Conservation (phyloP, 2,113 vertebrate genomes). For the Apus apus region DNA sequence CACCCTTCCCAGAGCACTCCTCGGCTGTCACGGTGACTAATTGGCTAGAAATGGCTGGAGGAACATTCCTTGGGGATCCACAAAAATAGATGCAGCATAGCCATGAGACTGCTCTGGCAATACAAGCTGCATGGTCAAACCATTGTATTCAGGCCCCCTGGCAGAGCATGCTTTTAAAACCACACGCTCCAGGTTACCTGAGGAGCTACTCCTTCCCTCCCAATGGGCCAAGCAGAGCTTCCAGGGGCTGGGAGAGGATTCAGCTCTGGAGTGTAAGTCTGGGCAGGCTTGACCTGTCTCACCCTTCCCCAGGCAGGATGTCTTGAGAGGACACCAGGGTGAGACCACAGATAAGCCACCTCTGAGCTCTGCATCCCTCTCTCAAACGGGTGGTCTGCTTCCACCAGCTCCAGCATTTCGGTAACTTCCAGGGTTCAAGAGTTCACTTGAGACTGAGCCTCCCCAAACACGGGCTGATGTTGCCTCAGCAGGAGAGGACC, state of each 20-base stretch:
- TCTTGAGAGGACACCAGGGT: neutral
- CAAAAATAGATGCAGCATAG: conserved; percentile 39
- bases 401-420: neutral
- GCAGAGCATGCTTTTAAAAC: neutral
- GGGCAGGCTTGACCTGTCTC: no score
- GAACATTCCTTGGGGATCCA: conserved; percentile 34
- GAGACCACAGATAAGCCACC: neutral
- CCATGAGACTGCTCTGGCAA: neutral
- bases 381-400: rapidly evolving
- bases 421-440: neutral
- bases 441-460: rapidly evolving
- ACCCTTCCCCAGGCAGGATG: neutral
- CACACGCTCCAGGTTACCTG: neutral
- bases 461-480: rapidly evolving
- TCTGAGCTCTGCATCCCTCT: neutral
- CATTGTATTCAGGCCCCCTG: neutral
- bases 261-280: neutral
- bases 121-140: neutral
- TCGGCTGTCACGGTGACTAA: conserved; percentile 25
- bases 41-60: conserved; percentile 15
- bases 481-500: neutral
- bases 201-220: neutral
- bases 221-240: neutral
- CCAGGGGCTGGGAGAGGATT: neutral
- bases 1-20: neutral